Evolutionary conservation across 2,888 invertebrate species (phyloP).

Genomic region (Eumerus sabulonum): DNA sequence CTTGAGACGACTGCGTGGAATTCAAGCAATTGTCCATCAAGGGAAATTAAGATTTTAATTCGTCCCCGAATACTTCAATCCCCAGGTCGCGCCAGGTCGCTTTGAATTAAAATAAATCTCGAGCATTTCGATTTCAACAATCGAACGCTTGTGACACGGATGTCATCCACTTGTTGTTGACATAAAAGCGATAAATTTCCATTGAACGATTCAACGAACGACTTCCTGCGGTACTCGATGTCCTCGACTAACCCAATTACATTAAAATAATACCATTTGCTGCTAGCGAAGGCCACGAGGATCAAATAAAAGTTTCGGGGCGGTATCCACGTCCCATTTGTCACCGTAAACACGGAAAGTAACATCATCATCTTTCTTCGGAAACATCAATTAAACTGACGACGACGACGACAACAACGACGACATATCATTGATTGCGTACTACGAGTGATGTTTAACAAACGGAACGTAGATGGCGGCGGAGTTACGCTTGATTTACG

Average conservation of each 20-base stretch:
- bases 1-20: too few species aligned
- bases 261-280: conserved; percentile 47
- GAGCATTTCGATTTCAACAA: conserved; percentile 40
- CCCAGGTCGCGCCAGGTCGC: neutral
- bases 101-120: conserved; percentile 40
- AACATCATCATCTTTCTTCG: conserved; percentile 59
- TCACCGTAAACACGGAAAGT: conserved; percentile 55
- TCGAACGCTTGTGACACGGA: conserved; percentile 49
- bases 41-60: conserved; percentile 25
- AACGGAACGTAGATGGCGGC: conserved; percentile 30
- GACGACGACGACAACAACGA: too few species aligned
- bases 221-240: conserved; percentile 21
- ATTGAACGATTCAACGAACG: conserved; percentile 31
- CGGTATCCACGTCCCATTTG: conserved; percentile 47
- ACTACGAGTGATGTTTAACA: conserved; percentile 48
- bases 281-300: neutral
- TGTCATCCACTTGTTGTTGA: conserved; percentile 42
- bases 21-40: neutral
- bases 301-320: conserved; percentile 17
- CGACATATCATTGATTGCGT: conserved; percentile 61
- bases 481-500: conserved; percentile 48
- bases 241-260: conserved; percentile 43
- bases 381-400: conserved; percentile 60
- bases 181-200: conserved; percentile 39
- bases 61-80: neutral